Evolutionary conservation across 2,888 invertebrate species (phyloP), one percentile per base, ranked within the genome.

Genomic region (Andrena camellia): DNA sequence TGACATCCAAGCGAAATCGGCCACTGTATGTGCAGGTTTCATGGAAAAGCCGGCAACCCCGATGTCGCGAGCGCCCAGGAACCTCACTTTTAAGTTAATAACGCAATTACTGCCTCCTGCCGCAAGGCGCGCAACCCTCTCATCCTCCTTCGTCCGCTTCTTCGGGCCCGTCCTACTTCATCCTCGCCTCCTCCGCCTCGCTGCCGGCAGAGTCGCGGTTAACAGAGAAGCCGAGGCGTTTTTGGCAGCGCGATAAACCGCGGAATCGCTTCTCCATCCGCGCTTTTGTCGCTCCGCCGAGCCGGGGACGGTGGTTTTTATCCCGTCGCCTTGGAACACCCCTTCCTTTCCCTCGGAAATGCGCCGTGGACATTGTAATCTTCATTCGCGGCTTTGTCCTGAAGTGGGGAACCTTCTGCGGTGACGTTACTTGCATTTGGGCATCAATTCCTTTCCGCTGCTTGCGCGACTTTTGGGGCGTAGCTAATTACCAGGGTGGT

Each of bases 21-120:
- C 74, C 60, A 67, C 66, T 31, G 73, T 77, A 23, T 59, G 57
- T 77, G 50, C 79, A 33, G 63, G 59, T 81, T 71, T 71, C 78
- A 67, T 67, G 78, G 66, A 80, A 72, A 72, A 73, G 66, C 64
- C 71, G 54, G 63, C 75, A 64, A 57, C 67, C 71, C 71, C 76
- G 83, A 84, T 88, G 88, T 88, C 86, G 89, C 88, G 76, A 67
- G 54, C 73, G 71, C 62, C 84, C 87, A 79, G 77, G 89, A 87
- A 91, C 91, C 91, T 89, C 87, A 79, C 90, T 91, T 89, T 92
- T 90, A 90, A 89, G 90, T 89, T 91, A 91, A 91, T 91, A 91
- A 91, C 90, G 91, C 91, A 91, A 91, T 91, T 91, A 91, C 91
- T 77, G 87, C 84, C 85, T 87, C 79, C 85, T 83, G 90, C 88